Evolutionary conservation across 1,140 invertebrate species (phyloP).

Genomic region (Melitaea cinxia): DNA sequence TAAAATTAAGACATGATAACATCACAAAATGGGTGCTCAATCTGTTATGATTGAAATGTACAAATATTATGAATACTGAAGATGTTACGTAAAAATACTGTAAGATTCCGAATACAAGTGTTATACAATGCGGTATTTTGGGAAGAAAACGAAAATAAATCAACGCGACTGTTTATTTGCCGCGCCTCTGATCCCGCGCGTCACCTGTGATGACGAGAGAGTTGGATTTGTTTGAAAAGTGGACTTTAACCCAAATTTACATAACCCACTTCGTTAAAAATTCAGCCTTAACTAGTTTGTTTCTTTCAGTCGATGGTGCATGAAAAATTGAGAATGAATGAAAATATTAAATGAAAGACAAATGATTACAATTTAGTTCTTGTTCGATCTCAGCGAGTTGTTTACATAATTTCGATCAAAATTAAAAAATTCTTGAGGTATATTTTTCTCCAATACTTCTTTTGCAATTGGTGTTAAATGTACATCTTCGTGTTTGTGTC

Average conservation of each 20-base stretch:
- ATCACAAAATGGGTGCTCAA: too few relatives aligned
- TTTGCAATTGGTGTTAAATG: too few relatives aligned
- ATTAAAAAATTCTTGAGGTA: too few relatives aligned
- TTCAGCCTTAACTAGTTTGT: background rate
- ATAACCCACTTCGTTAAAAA: background rate
- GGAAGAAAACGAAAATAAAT: slow-evolving; percentile 34
- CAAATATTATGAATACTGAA: background rate
- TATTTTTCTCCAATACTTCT: too few relatives aligned
- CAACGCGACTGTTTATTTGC: slow-evolving; percentile 31
- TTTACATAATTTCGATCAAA: too few relatives aligned
- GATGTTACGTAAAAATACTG: background rate
- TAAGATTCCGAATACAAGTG: slow-evolving; percentile 9
- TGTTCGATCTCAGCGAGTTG: too few relatives aligned
- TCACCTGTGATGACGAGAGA: slow-evolving; percentile 6
- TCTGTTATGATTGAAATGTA: background rate
- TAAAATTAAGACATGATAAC: too few relatives aligned
- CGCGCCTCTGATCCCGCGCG: slow-evolving; percentile 25
- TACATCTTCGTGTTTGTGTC: too few relatives aligned
- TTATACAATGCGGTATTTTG: slow-evolving; percentile 37
- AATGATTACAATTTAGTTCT: too few relatives aligned
- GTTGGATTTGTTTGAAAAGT: slow-evolving; percentile 2
- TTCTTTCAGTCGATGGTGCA: background rate
- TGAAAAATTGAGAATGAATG: too few relatives aligned
- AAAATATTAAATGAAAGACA: too few relatives aligned
- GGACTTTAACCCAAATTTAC: slow-evolving; percentile 1